Conservation (phyloP, 2,797 vertebrate genomes). For the Neomorphus geoffroyi region DNA sequence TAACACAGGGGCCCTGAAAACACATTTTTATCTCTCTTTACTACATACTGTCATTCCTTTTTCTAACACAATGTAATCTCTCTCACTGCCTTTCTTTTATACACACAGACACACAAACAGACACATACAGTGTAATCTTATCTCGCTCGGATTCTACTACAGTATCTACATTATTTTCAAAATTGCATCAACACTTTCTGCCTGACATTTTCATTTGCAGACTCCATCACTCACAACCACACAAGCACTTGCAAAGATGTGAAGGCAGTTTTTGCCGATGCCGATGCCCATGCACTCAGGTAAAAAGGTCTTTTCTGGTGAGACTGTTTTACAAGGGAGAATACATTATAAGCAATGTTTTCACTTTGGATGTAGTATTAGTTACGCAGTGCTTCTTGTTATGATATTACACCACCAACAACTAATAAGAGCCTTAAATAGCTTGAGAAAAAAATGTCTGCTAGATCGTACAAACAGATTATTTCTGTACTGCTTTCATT, state of each 20-base stretch:
- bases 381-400: conserved; percentile 2
- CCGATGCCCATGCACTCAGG: not conserved
- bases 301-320: not conserved
- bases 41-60: conserved; percentile 11
- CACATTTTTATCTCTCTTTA: conserved; percentile 49
- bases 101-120: not conserved
- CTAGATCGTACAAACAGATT: conserved; percentile 32
- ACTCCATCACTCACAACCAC: conserved; percentile 28
- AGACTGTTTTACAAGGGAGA: not conserved
- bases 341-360: not conserved
- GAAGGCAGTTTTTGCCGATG: not conserved
- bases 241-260: not conserved
- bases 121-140: conserved; percentile 40
- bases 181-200: conserved; percentile 44
- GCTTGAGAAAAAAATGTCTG: conserved; percentile 7
- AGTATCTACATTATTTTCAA: conserved; percentile 43
- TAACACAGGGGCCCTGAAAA: conserved; percentile 7
- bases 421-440: conserved; percentile 18
- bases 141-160: conserved; percentile 34
- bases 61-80: conserved; percentile 43
- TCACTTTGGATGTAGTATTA: not conserved
- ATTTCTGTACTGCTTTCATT: conserved; percentile 39
- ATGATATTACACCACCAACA: conserved; percentile 8
- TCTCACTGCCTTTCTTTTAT: not conserved
- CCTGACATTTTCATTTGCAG: conserved; percentile 45